Evolutionary conservation across 1,140 invertebrate species (phyloP), one percentile per base, ranked within the genome.

Genomic region (Trichonephila inaurata): DNA sequence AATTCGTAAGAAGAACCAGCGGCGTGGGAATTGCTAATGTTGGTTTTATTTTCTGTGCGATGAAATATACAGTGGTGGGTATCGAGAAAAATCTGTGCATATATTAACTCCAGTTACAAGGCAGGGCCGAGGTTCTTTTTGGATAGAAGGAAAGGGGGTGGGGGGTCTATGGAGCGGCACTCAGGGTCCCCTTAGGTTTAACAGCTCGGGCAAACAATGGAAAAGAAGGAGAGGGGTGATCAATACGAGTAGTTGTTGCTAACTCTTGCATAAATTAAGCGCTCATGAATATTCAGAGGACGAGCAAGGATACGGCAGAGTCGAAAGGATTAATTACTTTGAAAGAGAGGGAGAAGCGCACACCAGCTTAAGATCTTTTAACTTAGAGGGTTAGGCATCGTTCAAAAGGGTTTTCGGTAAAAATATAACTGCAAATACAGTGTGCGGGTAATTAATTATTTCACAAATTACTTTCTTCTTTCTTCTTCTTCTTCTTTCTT

Each of bases 401-500:
- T 88, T 93, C 92, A 89, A 88, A 89, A 89, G 92, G 89, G 89
- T 51, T 92, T 89, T 92, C 83, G 83, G 92, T 93, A 93, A 93
- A 93, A 93, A 93, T 93, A 93, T 93, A 93, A 93, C 92, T 93
- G 92, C 92, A 93, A 93, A 93, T 93, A 93, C 91, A 92, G 91
- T 82, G 91, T 92, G 91, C 92, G 92, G 92, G 92, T 93, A 93
- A 93, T 93, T 93, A 93, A 93, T 93, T 93, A 93, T 93, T 93
- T 93, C 92, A 93, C 92, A 93, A 93, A 93, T 93, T 93, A 93
- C 92, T 93, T 93, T 93, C 92, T 93, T 93, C 92, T 93, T 93
- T 28, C n/a, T 89, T 77, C 72, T 77, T 44, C 64, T 77, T 72
- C n/a, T 58, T 89, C 19, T 18, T 40, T 33, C 12, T 18, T 19